Evolutionary conservation across 2,888 invertebrate genomes (phyloP), one percentile per base, ranked within the genome.

Genomic region (Diplazon laetatorius): DNA sequence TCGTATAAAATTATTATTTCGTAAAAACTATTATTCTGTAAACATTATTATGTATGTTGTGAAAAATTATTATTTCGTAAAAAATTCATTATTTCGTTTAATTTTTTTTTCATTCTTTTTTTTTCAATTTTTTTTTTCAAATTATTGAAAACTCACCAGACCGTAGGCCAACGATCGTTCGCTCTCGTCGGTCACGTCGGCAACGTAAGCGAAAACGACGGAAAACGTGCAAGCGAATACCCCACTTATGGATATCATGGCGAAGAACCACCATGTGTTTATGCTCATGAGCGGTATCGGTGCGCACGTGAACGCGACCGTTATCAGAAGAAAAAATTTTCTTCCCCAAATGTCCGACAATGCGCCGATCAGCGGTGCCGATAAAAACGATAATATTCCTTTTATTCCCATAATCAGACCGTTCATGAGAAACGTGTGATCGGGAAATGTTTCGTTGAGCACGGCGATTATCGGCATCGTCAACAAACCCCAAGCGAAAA

Each of bases 201-300:
- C 99, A 82, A 99, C 99, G 92, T 99, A 99, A 62, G 99, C 99
- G 92, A 99, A 98, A 73, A 99, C 99, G 72, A 99, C 99, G 85
- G 98, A 98, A 93, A 99, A 99, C 60, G 99, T 99, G 82, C 99
- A 99, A 70, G 99, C 98, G 92, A 99, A 99, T 84, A 99, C 96
- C 80, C 99, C 99, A 85, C 98, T 98, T 91, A 99, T 97, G 90
- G 98, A 98, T 92, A 99, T 97, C 96, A 99, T 97, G 76, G 99
- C 98, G 92, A 99, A 99, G 92, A 99, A 99, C 98, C 98, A 99
- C 97, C 97, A 99, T 60, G 99, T 98, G 93, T 99, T 99, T 90
- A 99, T 96, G 88, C 97, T 97, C 97, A 99, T 99, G 79, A 99
- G 93, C 69, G 99, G 99, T 91, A 99, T 99, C 66, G 99, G 99